phyloP scores from a whole-genome alignment of 64 coral and sea anemone species.

The Montipora foliosa region DNA sequence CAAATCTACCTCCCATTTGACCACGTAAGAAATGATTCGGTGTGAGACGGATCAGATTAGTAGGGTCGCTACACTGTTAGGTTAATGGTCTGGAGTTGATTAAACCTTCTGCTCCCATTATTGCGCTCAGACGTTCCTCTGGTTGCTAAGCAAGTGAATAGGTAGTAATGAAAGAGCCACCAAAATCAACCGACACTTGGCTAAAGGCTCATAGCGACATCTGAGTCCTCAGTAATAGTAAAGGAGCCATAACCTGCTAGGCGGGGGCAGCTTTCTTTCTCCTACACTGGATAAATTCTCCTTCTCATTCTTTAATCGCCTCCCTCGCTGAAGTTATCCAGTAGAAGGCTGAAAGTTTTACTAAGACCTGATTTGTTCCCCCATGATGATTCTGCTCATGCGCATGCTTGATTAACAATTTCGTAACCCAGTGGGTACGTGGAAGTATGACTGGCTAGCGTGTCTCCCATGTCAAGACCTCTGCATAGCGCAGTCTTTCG shows the following conservation, averaged over 20 bases:
- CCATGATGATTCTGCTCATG: constrained; percentile 56
- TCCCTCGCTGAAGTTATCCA: background rate
- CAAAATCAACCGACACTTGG: no score
- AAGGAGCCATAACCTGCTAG: constrained; percentile 66
- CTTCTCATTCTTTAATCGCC: constrained; percentile 64
- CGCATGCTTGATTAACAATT: constrained; percentile 47
- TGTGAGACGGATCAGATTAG: no score
- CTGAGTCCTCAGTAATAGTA: background rate
- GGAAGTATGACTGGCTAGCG: constrained; percentile 52
- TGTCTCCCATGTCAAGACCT: constrained; percentile 36
- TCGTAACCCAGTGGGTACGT: constrained; percentile 46
- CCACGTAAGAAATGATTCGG: no score
- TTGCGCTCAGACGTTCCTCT: no score
- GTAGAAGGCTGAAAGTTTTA: background rate
- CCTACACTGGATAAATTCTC: constrained; percentile 51
- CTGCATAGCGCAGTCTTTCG: no score
- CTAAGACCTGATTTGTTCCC: constrained; percentile 57
- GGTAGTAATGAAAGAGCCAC: no score
- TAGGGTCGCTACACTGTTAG: no score
- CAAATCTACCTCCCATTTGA: no score
- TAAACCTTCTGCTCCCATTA: no score
- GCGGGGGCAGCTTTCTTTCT: constrained; percentile 59
- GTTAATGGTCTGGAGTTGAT: no score
- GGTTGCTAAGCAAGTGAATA: no score
- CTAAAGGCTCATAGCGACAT: no score